Percentiles rank a stretch among this genome's conserved stretches.
These are phyloP conservation scores for Bos taurus DNA, from an alignment of 2,113 vertebrate genomes.

Conservation along the genomic window ARS-UCD2.0 NC_037343.1:44806001-44806500, in stretches of 20 bases:
- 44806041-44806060: slow-evolving; percentile 38
- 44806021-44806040: slow-evolving; percentile 68
- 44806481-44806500: neutral
- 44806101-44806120: neutral
- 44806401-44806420: neutral
- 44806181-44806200: neutral
- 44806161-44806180: neutral
- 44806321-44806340: neutral
- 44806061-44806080: slow-evolving; percentile 9
- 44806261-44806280: neutral
- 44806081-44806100: neutral
- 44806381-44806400: neutral
- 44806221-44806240: too few species aligned
- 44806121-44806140: neutral
- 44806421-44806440: neutral
- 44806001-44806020: slow-evolving; percentile 6
- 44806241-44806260: neutral
- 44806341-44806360: neutral
- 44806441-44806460: neutral
- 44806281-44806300: accelerated
- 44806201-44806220: neutral
- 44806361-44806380: neutral
- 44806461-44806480: neutral
- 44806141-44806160: neutral
- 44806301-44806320: neutral